Evolutionary conservation across 2,888 invertebrate genomes (phyloP).

Genomic region (Caenorhabditis imperialis): DNA sequence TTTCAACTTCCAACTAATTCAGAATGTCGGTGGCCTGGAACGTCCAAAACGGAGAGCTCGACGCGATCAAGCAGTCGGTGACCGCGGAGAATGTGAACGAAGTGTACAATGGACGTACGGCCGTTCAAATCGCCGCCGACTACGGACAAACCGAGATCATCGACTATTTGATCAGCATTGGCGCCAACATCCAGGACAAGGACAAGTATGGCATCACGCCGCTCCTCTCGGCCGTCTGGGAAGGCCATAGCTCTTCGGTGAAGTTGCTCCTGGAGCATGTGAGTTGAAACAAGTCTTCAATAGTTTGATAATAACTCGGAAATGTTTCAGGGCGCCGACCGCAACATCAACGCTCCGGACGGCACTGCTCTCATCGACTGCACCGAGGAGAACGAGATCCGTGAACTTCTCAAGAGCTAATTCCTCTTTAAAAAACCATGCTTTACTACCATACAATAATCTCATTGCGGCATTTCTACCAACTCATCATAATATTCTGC

Average conservation of each 20-base stretch:
- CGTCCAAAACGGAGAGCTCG: constrained; percentile 62
- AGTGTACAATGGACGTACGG: constrained; percentile 91
- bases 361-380: constrained; percentile 61
- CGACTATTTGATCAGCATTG: constrained; percentile 89
- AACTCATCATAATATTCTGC: constrained; percentile 2
- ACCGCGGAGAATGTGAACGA: constrained; percentile 83
- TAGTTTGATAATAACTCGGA: not conserved
- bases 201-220: constrained; percentile 97
- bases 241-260: constrained; percentile 93
- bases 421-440: not conserved
- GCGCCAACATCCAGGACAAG: constrained; percentile 92
- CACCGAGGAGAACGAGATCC: constrained; percentile 57
- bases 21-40: constrained; percentile 60
- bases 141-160: constrained; percentile 93
- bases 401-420: constrained; percentile 42
- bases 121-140: constrained; percentile 92
- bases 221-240: constrained; percentile 94
- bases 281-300: constrained; percentile 55
- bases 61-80: constrained; percentile 52
- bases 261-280: constrained; percentile 89
- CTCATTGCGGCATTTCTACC: constrained; percentile 34
- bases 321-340: constrained; percentile 56
- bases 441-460: constrained; percentile 19
- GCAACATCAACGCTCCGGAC: constrained; percentile 56
- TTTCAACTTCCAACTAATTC: no score